Conservation (phyloP, 2,113 vertebrate species). For the Mirounga angustirostris region DNA sequence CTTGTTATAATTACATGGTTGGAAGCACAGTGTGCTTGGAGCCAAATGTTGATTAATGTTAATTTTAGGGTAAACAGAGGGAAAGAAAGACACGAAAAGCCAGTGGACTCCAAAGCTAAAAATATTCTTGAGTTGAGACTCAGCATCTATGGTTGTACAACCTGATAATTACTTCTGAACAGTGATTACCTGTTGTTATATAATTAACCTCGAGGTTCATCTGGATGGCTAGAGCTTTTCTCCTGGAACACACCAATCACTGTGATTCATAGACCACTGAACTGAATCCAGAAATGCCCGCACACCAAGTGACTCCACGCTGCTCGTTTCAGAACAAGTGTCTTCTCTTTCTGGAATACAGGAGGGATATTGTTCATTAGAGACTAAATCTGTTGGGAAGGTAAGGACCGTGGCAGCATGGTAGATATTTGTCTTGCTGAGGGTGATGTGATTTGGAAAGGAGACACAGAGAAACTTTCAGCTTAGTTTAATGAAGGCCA, state of each 20-base stretch:
- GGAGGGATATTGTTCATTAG: not conserved
- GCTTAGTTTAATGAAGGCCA: constrained; percentile 46
- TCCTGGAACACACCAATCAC: constrained; percentile 51
- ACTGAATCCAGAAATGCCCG: constrained; percentile 54
- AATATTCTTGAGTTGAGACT: constrained; percentile 75
- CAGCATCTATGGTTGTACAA: constrained; percentile 80
- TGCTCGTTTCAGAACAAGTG: not conserved
- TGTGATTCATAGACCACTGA: constrained; percentile 69
- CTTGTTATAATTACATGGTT: constrained; percentile 80
- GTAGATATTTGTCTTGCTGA: not conserved
- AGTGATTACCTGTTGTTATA: constrained; percentile 78
- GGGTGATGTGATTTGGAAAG: not conserved
- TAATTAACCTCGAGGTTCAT: constrained; percentile 82
- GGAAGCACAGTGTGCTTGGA: constrained; percentile 70
- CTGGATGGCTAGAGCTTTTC: constrained; percentile 48
- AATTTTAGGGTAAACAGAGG: constrained; percentile 87
- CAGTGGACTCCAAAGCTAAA: constrained; percentile 80
- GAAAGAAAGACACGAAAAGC: constrained; percentile 81
- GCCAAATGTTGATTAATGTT: constrained; percentile 86
- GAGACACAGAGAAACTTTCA: not conserved
- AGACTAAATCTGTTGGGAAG: constrained; percentile 36
- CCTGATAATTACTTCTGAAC: constrained; percentile 82
- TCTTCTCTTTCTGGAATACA: not conserved
- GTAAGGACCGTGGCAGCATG: not conserved
- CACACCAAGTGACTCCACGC: not conserved